Conservation (phyloP, 2,888 invertebrate genomes). For the Bursaphelenchus okinawaensis region DNA sequence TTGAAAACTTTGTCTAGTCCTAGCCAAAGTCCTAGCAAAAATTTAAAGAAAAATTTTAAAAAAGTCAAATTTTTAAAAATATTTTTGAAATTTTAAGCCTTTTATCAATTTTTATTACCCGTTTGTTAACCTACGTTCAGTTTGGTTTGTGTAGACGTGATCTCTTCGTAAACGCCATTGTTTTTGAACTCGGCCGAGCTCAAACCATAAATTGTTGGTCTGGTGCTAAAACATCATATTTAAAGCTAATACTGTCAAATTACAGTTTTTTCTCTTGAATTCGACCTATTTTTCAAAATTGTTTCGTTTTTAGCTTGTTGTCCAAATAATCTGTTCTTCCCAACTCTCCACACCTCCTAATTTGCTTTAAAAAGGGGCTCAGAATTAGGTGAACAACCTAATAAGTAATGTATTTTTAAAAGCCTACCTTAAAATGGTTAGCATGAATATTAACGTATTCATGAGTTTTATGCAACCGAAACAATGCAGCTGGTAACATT, state of each 20-base stretch:
- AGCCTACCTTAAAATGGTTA: slow-evolving; percentile 3
- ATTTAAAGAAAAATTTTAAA: no score
- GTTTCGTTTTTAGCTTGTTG: no score
- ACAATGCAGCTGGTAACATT: slow-evolving; percentile 3
- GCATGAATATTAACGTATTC: slow-evolving; percentile 2
- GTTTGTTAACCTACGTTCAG: background rate
- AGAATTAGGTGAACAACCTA: background rate
- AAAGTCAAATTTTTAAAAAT: background rate
- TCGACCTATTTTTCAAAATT: no score
- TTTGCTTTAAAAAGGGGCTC: no score
- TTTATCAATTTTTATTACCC: background rate
- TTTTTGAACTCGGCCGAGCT: background rate
- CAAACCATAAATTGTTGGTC: slow-evolving; percentile 1
- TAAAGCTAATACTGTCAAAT: no score
- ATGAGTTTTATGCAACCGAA: slow-evolving; percentile 2
- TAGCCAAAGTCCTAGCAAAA: no score
- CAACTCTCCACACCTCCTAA: no score
- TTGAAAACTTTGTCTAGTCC: no score
- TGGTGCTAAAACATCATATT: background rate
- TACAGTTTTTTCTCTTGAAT: no score
- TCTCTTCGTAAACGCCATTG: background rate
- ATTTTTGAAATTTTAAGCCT: background rate
- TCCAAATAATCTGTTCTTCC: no score
- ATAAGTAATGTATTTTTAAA: background rate
- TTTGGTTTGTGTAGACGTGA: slow-evolving; percentile 1